Percentiles rank a stretch among this genome's conserved stretches.
phyloP scores from a whole-genome alignment of 2,888 invertebrate species.

The Tridacna crocea region DNA sequence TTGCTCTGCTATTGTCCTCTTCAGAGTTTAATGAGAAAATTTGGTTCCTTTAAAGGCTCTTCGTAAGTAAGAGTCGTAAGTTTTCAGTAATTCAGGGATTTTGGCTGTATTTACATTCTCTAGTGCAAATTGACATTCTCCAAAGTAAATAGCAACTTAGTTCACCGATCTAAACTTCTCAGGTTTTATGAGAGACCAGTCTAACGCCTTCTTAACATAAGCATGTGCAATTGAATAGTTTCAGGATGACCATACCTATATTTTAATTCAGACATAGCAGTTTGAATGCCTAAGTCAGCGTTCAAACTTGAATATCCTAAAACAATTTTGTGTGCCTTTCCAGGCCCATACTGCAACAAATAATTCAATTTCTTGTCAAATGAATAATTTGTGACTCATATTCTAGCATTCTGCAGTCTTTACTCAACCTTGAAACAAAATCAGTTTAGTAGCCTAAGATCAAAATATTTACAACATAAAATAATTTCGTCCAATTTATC shows the following conservation, averaged over 20 bases:
- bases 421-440: too few relatives aligned
- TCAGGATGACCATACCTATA: slow-evolving; percentile 44
- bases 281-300: background rate
- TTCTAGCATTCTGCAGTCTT: slow-evolving; percentile 31
- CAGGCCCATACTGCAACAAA: slow-evolving; percentile 34
- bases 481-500: too few relatives aligned
- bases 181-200: slow-evolving; percentile 32
- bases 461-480: too few relatives aligned
- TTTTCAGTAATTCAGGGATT: slow-evolving; percentile 32
- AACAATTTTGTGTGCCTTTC: slow-evolving; percentile 41
- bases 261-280: slow-evolving; percentile 22
- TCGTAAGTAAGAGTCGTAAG: too few relatives aligned
- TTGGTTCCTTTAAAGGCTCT: too few relatives aligned
- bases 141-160: slow-evolving; percentile 39
- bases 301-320: slow-evolving; percentile 34
- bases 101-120: slow-evolving; percentile 21
- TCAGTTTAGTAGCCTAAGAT: too few relatives aligned
- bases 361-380: slow-evolving; percentile 42
- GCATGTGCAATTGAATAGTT: slow-evolving; percentile 32
- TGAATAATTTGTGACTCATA: slow-evolving; percentile 33
- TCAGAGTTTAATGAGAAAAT: too few relatives aligned
- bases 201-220: slow-evolving; percentile 32
- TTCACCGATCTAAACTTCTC: slow-evolving; percentile 35
- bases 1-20: too few relatives aligned
- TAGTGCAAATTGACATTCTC: too few relatives aligned